Evolutionary conservation across 2,797 vertebrate genomes (phyloP), one percentile per base, ranked within the genome.

Genomic region (Eulemur rubriventer): DNA sequence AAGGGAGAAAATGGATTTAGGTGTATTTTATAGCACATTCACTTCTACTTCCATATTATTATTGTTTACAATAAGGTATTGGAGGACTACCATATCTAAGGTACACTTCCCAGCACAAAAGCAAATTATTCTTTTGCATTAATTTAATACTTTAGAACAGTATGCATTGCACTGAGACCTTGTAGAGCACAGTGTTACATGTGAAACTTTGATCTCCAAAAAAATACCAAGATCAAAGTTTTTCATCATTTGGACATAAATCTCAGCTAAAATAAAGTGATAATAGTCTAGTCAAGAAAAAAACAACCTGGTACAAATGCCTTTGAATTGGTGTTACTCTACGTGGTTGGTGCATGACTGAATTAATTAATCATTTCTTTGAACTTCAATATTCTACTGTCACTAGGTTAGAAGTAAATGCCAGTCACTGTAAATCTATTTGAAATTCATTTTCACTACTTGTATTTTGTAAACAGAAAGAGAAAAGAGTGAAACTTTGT

Each of bases 161-260:
- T 96, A 18, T 92, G 89, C 30, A 97, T 83, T 83, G 18, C n/a
- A 92, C 6, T 87, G 91, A 95, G 90, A 96, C 65, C 89, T 97
- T 80, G 89, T 96, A 97, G 98, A 97, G 59, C 89, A 92, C 35
- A 86, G 86, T 92, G 85, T 97, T 98, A 98, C 0, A 2, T 98
- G 96, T 48, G 43, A 97, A 98, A 98, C 98, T 99, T 98, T 98
- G 97, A 98, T 98, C 97, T 98, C 97, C 95, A 97, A 96, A 97
- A 98, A 98, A 98, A 97, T 41, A 96, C 26, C 43, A 28, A 87
- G 97, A 99, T 98, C 97, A 98, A 99, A 98, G 97, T 96, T 96
- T 97, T 97, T 89, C 95, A 91, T 98, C 82, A 98, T 98, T 98
- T 97, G 88, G 94, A 96, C 97, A 97, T 94, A 98, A 98, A 98